Evolutionary conservation across 1,140 invertebrate genomes (phyloP).

Genomic region (Nasonia vitripennis): DNA sequence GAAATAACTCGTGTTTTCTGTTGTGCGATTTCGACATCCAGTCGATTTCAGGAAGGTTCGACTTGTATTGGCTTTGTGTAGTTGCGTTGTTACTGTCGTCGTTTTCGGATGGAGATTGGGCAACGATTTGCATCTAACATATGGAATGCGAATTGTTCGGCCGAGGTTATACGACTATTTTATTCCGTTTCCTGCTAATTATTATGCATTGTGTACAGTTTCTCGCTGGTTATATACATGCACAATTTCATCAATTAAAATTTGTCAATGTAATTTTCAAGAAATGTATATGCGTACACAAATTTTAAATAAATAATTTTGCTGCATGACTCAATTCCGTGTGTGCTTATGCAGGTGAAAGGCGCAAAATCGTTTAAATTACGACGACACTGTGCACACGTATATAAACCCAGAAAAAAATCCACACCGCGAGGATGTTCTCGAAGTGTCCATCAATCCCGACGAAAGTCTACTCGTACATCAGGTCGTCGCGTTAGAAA

Average conservation of each 20-base stretch:
- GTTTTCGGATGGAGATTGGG: too few species aligned
- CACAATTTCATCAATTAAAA: too few species aligned
- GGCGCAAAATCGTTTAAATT: neutral
- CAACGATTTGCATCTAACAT: neutral
- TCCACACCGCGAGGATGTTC: too few species aligned
- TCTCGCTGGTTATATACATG: neutral
- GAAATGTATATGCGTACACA: neutral
- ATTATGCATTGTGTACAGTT: neutral
- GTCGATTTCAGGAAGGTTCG: too few species aligned
- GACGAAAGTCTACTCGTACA: neutral
- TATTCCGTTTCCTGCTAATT: neutral
- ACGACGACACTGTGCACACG: neutral
- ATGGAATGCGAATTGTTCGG: neutral
- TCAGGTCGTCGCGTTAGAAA: conserved; percentile 22
- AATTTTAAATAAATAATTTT: neutral
- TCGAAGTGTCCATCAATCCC: neutral
- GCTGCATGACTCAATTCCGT: neutral
- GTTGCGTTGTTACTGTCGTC: too few species aligned
- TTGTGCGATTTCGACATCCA: neutral
- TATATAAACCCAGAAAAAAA: too few species aligned
- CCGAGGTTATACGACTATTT: neutral
- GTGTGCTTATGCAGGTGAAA: neutral
- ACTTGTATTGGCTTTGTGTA: too few species aligned
- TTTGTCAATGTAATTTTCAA: too few species aligned
- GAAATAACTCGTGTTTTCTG: neutral